Evolutionary conservation across 2,797 vertebrate genomes (phyloP), one percentile per base, ranked within the genome.

Genomic region (Alauda arvensis): DNA sequence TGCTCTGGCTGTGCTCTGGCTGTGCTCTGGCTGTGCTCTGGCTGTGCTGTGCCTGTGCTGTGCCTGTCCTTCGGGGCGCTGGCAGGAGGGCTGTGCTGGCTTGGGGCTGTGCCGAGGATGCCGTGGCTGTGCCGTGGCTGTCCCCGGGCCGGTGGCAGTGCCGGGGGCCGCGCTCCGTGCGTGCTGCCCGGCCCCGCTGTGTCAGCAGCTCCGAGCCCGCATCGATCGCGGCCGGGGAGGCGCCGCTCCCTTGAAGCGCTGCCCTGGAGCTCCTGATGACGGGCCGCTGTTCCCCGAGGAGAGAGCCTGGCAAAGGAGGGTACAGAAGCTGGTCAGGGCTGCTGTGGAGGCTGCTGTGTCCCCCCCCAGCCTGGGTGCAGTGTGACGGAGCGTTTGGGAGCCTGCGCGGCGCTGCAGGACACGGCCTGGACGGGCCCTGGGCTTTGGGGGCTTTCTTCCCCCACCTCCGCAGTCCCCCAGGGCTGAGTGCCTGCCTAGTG

Each of bases 181-280:
- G 75, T 18, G 16, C 71, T 37, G 77, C n/a, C 20, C 56, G 71
- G 60, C 77, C 62, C 79, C 51, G 39, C 31, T 68, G 86, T 92
- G 88, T 83, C 94, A 88, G 92, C 89, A 93, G 71, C 20, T 76
- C 79, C 40, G 83, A 66, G 72, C 20, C 45, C 21, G 5, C 24
- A 84, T 77, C 3, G 80, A 68, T 42, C 9, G 42, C 42, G 5
- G 33, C 39, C 16, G 3, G 85, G 77, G 28, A 7, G 0, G 5
- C 80, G 15, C 14, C 52, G 3, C 66, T 77, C 24, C 48, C 67
- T 6, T 14, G 28, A 25, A 48, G 77, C 0, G 82, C 62, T 31
- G 74, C 26, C 82, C 90, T 1, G 28, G 31, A 55, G 79, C 82
- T 85, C 37, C 89, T 4, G 74, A 12, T 4, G 74, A 12, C 1